Evolutionary conservation across 64 coral and sea anemone genomes (phyloP), one percentile per base, ranked within the genome.

Genomic region (Cladopsammia gracilis): DNA sequence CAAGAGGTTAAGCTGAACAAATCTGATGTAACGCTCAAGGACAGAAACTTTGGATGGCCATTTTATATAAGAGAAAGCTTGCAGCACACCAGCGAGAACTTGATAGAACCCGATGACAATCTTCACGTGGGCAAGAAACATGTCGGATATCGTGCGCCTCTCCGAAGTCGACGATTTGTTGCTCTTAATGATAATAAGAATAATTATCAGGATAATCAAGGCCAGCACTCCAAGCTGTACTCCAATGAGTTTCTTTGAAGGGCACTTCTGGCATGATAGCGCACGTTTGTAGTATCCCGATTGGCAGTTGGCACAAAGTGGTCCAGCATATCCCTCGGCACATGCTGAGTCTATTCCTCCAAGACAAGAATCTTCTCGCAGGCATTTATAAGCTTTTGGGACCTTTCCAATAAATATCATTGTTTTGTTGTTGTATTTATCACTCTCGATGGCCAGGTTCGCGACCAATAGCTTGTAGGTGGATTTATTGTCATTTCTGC

Each of bases 51-150:
- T 16, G 18, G 26, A 34, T 1, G 72, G 73, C 72, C 72, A 79
- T 5, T 68, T 25, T 0, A 79, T 23, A 48, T 79, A 77, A 18
- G 57, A 47, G 23, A 90, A 78, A 6, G 62, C 58, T 51, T 64
- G 73, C 25, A 77, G 42, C 1, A 69, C 49, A 18, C 62, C 75
- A 7, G 88, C 54, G 4, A 64, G 47, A 14, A 90, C 73, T 52
- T 90, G 88, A 48, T 90, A 90, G 54, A 90, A 90, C 16, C 88
- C 88, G 26, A 90, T 73, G 24, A 90, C 22, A 48, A 90, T 90
- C 58, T 90, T 90, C 10, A 79, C 46, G 14, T 77, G 57, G 8
- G 88, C 57, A 5, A 90, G 43, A 16, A 90, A 52, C 2, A 90
- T 90, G 62, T 90, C 88, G 22, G 52, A 25, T 43, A 62, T 25